Evolutionary conservation across 2,888 invertebrate genomes (phyloP), one percentile per base, ranked within the genome.

Genomic region (Phengaris alcon): DNA sequence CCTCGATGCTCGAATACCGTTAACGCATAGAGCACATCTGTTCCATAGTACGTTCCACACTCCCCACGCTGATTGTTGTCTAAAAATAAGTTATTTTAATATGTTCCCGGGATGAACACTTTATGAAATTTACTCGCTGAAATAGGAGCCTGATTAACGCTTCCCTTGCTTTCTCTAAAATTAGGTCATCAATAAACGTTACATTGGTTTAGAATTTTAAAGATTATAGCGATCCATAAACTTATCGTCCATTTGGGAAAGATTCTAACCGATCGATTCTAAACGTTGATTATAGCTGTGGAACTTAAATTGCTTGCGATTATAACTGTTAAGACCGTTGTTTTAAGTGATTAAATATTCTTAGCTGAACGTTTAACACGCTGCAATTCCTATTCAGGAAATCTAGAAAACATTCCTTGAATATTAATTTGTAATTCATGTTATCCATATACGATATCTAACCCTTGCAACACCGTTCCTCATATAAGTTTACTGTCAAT

Each of bases 1-100:
- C 84, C 81, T 81, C 80, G 77, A 77, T 79, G 75, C 75, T 75
- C 55, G 68, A 79, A 80, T 81, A 82, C 83, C 81, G 82, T 82
- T 83, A 82, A 82, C 80, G 75, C 75, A 64, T 35, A 35, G 52
- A 22, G 54, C 69, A 57, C 75, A 70, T 75, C 69, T 75, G 70
- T 69, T 69, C 13, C 15, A 68, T n/a, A 55, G 69, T 35, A 6
- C 69, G 22, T 64, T 64, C 35, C 64, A 44, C 69, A 48, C 69
- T 51, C 55, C 75, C 75, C 70, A 75, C 70, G 48, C 55, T 57
- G 75, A 69, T 70, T 69, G 70, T 75, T 12, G 10, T 75, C 70
- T 51, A 69, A 57, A 70, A 75, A 75, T 75, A 70, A 69, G 55
- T 46, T 48, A 22, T 48, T 57, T 75, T 75, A 70, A 70, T 70